phyloP scores from a whole-genome alignment of 2,888 invertebrate genomes.

The Troides oblongomaculatus region DNA sequence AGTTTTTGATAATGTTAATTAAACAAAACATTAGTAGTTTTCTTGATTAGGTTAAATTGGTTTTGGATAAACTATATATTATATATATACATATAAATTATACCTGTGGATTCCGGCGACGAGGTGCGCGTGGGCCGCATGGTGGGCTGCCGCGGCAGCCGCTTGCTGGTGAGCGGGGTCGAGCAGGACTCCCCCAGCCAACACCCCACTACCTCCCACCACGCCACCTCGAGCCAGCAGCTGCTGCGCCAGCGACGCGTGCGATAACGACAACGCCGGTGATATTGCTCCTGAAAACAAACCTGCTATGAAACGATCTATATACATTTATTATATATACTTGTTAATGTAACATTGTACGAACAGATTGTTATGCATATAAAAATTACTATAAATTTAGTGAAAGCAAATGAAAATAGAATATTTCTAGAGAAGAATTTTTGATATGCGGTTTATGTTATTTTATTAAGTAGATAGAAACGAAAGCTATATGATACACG shows the following conservation, averaged over 20 bases:
- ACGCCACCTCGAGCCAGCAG: constrained; percentile 66
- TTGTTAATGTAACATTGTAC: too few relatives aligned
- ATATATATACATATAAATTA: not conserved
- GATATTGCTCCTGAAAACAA: constrained; percentile 86
- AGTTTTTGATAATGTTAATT: not conserved
- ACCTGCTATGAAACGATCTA: not conserved
- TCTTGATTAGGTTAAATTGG: too few relatives aligned
- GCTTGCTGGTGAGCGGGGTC: constrained; percentile 75
- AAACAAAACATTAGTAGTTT: not conserved
- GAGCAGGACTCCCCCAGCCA: constrained; percentile 66
- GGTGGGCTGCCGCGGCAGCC: constrained; percentile 73
- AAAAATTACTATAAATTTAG: too few relatives aligned
- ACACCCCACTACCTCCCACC: constrained; percentile 69
- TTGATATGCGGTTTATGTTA: not conserved
- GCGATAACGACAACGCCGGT: constrained; percentile 86
- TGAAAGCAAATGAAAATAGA: not conserved
- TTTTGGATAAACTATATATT: too few relatives aligned
- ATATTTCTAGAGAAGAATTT: not conserved
- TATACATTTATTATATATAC: too few relatives aligned
- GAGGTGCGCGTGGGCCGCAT: constrained; percentile 84
- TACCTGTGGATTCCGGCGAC: constrained; percentile 82
- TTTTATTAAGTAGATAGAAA: not conserved
- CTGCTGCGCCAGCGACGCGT: constrained; percentile 74
- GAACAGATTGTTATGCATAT: too few relatives aligned
- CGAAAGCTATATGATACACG: not conserved